These are phyloP conservation scores for Orthosia cruda DNA, from an alignment of 2,888 invertebrate genomes.

Conservation along the genomic window DNA sequence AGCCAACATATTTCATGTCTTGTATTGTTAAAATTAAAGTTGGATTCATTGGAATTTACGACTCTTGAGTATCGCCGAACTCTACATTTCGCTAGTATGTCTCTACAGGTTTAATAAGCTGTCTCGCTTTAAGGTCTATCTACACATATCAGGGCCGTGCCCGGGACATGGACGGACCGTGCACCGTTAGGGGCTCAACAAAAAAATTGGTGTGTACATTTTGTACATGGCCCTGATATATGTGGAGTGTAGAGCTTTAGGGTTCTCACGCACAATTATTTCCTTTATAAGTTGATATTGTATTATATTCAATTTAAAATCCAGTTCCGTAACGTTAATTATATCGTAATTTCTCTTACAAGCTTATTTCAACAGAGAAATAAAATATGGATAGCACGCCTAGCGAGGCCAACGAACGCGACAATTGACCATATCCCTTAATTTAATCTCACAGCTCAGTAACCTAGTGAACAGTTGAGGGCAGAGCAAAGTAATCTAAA, in stretches of 20 bases:
- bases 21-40: background rate
- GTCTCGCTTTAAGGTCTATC: background rate
- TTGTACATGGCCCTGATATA: no score
- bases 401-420: background rate
- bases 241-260: no score
- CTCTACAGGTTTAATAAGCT: background rate
- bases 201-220: no score
- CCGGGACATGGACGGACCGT: no score
- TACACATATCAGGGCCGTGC: no score
- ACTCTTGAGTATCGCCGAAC: no score
- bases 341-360: background rate
- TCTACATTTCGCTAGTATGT: background rate
- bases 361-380: constrained; percentile 9
- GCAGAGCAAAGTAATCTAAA: background rate
- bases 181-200: no score
- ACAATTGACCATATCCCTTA: constrained; percentile 22
- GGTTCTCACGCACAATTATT: background rate
- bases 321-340: background rate
- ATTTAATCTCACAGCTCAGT: constrained; percentile 14
- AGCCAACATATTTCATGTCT: background rate
- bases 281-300: background rate
- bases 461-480: background rate
- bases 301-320: background rate
- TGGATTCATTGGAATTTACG: background rate
- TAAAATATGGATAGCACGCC: constrained; percentile 9